phyloP scores from a whole-genome alignment of 2,888 invertebrate genomes.

The Tachina lurida region DNA sequence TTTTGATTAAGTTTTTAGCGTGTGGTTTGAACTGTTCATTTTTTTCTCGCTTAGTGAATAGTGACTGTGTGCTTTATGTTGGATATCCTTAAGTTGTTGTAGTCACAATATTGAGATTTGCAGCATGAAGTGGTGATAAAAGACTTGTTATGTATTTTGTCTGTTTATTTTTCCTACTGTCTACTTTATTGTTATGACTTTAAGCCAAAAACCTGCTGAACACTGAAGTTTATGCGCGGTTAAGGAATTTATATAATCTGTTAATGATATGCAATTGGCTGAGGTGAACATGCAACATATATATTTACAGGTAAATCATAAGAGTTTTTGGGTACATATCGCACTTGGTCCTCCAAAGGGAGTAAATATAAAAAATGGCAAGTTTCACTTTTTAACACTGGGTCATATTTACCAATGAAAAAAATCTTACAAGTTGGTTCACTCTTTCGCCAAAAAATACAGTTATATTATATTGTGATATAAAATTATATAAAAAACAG shows the following conservation, averaged over 20 bases:
- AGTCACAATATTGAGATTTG: constrained; percentile 55
- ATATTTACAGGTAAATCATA: not conserved
- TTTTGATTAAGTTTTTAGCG: constrained; percentile 65
- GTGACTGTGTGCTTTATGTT: constrained; percentile 10
- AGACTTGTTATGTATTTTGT: constrained; percentile 46
- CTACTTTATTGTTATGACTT: constrained; percentile 50
- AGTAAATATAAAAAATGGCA: no score
- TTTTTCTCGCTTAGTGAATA: constrained; percentile 9
- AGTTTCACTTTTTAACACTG: no score
- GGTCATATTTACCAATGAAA: no score
- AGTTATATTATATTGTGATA: no score
- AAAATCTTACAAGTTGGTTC: no score
- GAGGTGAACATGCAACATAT: constrained; percentile 1
- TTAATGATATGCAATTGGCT: constrained; percentile 43
- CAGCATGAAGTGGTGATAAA: constrained; percentile 59
- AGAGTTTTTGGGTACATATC: not conserved
- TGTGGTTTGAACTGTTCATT: constrained; percentile 54
- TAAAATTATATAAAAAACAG: no score
- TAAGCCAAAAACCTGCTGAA: constrained; percentile 44
- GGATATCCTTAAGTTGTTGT: constrained; percentile 31
- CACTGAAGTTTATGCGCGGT: constrained; percentile 51
- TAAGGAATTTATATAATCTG: constrained; percentile 60
- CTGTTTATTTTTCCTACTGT: constrained; percentile 49
- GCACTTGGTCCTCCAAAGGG: no score
- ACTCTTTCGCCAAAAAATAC: no score